Evolutionary conservation across 2,888 invertebrate species (phyloP), one percentile per base, ranked within the genome.

Genomic region (Hymenopus coronatus): DNA sequence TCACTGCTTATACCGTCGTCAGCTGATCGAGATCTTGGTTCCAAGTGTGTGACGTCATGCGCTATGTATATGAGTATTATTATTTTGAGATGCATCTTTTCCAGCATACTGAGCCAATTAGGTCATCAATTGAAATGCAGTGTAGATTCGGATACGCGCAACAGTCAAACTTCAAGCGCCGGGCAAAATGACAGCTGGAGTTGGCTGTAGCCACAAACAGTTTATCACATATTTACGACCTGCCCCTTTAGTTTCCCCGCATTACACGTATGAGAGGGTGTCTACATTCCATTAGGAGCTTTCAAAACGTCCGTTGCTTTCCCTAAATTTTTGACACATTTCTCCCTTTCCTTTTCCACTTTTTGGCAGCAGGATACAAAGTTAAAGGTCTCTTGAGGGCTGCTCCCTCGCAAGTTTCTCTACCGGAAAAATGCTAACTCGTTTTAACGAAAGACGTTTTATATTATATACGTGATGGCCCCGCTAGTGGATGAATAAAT

Each of bases 251-350:
- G 20, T 70, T 70, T 70, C 20, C 54, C 54, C 54, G 3, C 54
- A 70, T 87, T 87, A 87, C 87, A 33, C 82, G 86, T 82, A 87
- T 28, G 28, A 81, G 82, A 40, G 82, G 82, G 87, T 82, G 86
- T 25, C 87, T 86, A 86, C 87, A 89, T 89, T 89, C 89, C 89
- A 89, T 89, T 89, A 89, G 87, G 82, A 87, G 30, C 87, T 89
- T 89, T 89, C 89, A 89, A 89, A 89, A 89, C 87, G 89, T 89
- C 89, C 87, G 89, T 84, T 87, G 84, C 83, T 87, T 89, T 84
- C 83, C 27, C 83, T 89, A 87, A 89, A 89, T 89, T 89, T 89
- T 89, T 89, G 89, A 89, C 89, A 87, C 87, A 87, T 84, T 83
- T 85, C 83, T 54, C 86, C 9, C 88, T 46, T 28, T 83, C 27